Percentiles rank a stretch among this genome's conserved stretches.
Evolutionary conservation across 2,797 vertebrate species (phyloP).

Genomic region (Limosa lapponica): DNA sequence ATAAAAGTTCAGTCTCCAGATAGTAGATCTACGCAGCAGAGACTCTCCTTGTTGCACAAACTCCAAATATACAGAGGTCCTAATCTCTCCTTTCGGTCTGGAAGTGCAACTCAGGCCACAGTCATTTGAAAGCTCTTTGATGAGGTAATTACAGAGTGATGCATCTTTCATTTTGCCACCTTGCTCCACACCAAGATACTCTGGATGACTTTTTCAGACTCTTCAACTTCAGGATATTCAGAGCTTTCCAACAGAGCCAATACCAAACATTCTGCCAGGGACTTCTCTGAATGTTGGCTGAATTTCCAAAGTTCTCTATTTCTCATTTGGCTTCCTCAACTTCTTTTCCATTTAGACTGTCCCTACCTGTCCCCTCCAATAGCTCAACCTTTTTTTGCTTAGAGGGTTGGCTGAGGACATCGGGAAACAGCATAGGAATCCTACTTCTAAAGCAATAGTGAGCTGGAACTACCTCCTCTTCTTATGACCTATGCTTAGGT

Average conservation of each 20-base stretch:
- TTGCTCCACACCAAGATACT: not conserved
- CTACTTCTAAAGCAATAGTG: not conserved
- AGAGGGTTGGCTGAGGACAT: slow-evolving; percentile 24
- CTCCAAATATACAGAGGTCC: not conserved
- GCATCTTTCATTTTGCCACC: slow-evolving; percentile 4
- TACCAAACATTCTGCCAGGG: not conserved
- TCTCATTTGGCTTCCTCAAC: not conserved
- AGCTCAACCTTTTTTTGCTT: not conserved
- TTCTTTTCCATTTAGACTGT: slow-evolving; percentile 20
- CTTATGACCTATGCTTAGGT: not conserved
- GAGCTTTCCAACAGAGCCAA: not conserved
- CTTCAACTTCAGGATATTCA: not conserved
- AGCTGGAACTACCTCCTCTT: not conserved
- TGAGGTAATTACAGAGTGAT: not conserved
- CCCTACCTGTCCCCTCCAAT: not conserved
- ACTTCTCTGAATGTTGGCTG: slow-evolving; percentile 18
- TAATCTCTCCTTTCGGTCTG: not conserved
- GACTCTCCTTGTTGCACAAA: not conserved
- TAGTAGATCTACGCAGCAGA: not conserved
- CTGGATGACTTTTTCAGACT: slow-evolving; percentile 15
- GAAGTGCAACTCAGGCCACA: not conserved
- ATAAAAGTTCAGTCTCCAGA: not conserved
- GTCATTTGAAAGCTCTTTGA: not conserved
- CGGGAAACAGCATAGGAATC: not conserved
- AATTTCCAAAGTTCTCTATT: slow-evolving; percentile 10